Percentiles rank a stretch among this genome's conserved stretches.
Evolutionary conservation across 2,797 vertebrate genomes (phyloP).

Genomic region (Crocidura indochinensis): DNA sequence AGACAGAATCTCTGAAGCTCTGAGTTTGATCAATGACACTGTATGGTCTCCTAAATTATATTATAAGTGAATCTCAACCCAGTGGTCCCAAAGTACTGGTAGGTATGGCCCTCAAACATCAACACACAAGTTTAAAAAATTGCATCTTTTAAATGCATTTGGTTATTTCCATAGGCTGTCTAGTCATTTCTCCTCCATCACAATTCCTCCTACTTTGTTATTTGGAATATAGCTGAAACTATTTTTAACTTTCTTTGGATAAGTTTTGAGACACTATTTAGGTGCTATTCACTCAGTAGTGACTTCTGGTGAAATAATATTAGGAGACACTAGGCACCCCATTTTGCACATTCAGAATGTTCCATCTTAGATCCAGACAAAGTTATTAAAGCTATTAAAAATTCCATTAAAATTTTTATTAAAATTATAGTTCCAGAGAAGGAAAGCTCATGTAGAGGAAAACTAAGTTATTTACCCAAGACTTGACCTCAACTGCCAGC

Average conservation of each 20-base stretch:
- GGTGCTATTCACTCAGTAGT: too few species aligned
- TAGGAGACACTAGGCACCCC: background rate
- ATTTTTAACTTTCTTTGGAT: too few species aligned
- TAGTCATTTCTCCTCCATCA: background rate
- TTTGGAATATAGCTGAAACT: background rate
- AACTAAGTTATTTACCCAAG: background rate
- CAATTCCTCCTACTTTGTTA: background rate
- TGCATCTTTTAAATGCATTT: background rate
- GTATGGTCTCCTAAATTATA: too few species aligned
- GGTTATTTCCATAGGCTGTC: background rate
- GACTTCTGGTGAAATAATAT: background rate
- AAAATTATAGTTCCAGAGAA: background rate
- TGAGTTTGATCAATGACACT: too few species aligned
- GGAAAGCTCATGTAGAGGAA: background rate
- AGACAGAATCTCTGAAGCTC: too few species aligned
- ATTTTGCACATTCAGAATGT: background rate
- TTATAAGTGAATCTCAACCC: too few species aligned
- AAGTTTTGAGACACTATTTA: too few species aligned
- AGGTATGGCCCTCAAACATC: too few species aligned
- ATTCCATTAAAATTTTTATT: background rate
- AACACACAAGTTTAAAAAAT: too few species aligned
- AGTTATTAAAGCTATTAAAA: background rate
- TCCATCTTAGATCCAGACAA: background rate
- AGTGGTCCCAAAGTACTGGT: too few species aligned
- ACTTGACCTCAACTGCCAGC: background rate